Base-by-base conservation (phyloP, 2,113 vertebrate genomes). In the Burhinus bistriatus region DNA sequence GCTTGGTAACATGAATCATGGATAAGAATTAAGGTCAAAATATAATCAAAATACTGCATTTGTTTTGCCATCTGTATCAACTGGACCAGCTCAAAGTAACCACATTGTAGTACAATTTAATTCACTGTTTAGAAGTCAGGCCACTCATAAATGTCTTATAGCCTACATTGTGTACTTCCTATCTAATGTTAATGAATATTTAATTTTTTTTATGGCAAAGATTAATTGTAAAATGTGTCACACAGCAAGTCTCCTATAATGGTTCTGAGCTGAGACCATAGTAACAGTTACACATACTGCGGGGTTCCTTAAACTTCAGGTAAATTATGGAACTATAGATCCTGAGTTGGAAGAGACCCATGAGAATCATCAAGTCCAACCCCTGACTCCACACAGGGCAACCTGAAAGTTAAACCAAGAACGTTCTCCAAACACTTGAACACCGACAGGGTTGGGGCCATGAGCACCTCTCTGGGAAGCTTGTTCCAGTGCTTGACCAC, bases 401-500 rank as follows among this genome's bases (percentile, higher is more conserved):
- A 52, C 36, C 20, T 65, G 17, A 13, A 66, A 82, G 20, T 62
- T 61, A 78, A 70, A 44, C 15, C 34, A 83, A 44, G 6, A 75
- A 34, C 3, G 2, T 14, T 58, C 15, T 32, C 20, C 26, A 42
- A 66, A 36, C 2, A 2, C 29, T 29, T 57, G 32, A 81, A 66
- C 5, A 42, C 0, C 0, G 4, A 19, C 6, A 62, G 68, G 8
- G 15, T 38, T 62, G 20, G 19, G 16, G 18, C 15, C 34, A 71
- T 17, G 47, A 70, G 8, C 26, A 52, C 29, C 26, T 34, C 47
- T 32, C 47, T 15, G 20, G 14, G 1, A 25, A 58, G 3, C 7
- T 44, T 2, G 0, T 66, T 66, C 0, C 2, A 71, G 12, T 23
- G 29, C 29, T 52, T 79, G 26, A 52, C 11, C 15, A 16, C 12